Evolutionary conservation across 2,113 vertebrate genomes (phyloP).

Genomic region (Dicentrarchus labrax): DNA sequence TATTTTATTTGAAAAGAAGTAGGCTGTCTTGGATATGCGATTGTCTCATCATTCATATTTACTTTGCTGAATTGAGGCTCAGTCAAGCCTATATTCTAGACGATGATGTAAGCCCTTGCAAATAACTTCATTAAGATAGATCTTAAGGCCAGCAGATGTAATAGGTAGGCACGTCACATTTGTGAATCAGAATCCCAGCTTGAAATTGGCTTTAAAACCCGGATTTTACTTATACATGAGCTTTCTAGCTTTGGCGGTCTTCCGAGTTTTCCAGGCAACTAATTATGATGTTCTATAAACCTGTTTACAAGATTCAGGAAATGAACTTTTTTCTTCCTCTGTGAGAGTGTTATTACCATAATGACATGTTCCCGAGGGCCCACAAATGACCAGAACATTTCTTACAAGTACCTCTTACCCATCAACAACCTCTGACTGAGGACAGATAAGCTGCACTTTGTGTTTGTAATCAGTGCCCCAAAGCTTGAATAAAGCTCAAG

Average conservation of each 20-base stretch:
- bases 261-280: conserved; percentile 12
- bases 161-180: conserved; percentile 30
- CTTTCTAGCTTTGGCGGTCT: background rate
- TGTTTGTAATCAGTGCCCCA: conserved; percentile 24
- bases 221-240: conserved; percentile 27
- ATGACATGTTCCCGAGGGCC: conserved; percentile 23
- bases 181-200: conserved; percentile 45
- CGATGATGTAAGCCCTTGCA: conserved; percentile 60
- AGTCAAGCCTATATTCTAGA: conserved; percentile 63
- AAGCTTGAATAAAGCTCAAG: conserved; percentile 20
- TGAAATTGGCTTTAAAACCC: conserved; percentile 48
- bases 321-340: background rate
- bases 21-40: conserved; percentile 38
- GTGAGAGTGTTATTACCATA: conserved; percentile 24
- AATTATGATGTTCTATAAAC: conserved; percentile 17
- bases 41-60: conserved; percentile 71
- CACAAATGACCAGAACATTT: background rate
- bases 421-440: conserved; percentile 11
- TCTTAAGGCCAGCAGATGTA: conserved; percentile 40
- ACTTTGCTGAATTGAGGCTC: conserved; percentile 68
- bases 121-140: conserved; percentile 70
- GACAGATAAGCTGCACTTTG: conserved; percentile 23
- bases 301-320: conserved; percentile 15
- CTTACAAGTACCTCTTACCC: conserved; percentile 40
- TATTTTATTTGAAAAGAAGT: conserved; percentile 43